A percentile compares a stretch with the other conserved stretches of the same genome.
Evolutionary conservation across 2,797 vertebrate genomes (phyloP).

Genomic region (Betta splendens): DNA sequence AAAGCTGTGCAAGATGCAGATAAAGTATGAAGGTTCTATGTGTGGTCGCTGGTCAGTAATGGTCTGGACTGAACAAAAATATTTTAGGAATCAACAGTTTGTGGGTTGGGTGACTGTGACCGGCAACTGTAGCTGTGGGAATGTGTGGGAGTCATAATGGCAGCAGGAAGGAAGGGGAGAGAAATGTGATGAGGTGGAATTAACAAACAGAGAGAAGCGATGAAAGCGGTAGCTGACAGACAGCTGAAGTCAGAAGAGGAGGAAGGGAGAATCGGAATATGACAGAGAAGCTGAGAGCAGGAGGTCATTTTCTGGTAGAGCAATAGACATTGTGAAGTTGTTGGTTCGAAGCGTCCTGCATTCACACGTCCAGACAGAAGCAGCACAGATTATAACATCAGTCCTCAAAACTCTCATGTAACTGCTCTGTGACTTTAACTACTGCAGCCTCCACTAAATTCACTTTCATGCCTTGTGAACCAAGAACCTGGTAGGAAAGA

Average conservation of each 20-base stretch:
- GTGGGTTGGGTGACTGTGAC: slow-evolving; percentile 55
- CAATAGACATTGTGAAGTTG: slow-evolving; percentile 7
- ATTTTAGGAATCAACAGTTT: slow-evolving; percentile 57
- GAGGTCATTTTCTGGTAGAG: slow-evolving; percentile 4
- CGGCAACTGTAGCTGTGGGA: slow-evolving; percentile 56
- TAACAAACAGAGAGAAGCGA: slow-evolving; percentile 49
- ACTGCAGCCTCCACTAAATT: slow-evolving; percentile 36
- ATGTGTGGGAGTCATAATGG: slow-evolving; percentile 56
- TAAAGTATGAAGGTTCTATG: slow-evolving; percentile 44
- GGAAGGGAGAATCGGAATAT: slow-evolving; percentile 6
- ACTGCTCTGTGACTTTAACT: slow-evolving; percentile 45
- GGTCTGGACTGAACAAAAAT: slow-evolving; percentile 45
- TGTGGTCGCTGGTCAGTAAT: slow-evolving; percentile 56
- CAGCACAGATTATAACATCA: not conserved
- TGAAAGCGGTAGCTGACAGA: slow-evolving; percentile 37
- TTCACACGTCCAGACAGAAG: slow-evolving; percentile 9
- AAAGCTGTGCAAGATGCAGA: slow-evolving; percentile 33
- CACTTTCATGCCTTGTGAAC: slow-evolving; percentile 59
- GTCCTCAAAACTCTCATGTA: slow-evolving; percentile 19
- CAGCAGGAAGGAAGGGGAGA: slow-evolving; percentile 23
- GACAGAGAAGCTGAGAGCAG: slow-evolving; percentile 1
- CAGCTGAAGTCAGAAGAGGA: not conserved
- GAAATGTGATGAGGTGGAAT: slow-evolving; percentile 53
- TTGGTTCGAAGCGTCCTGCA: not conserved
- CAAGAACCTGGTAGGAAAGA: not conserved